Percentiles rank a stretch among this genome's conserved stretches.
Evolutionary conservation across 2,888 invertebrate species (phyloP).

Genomic region (Ornithoptera priamus): DNA sequence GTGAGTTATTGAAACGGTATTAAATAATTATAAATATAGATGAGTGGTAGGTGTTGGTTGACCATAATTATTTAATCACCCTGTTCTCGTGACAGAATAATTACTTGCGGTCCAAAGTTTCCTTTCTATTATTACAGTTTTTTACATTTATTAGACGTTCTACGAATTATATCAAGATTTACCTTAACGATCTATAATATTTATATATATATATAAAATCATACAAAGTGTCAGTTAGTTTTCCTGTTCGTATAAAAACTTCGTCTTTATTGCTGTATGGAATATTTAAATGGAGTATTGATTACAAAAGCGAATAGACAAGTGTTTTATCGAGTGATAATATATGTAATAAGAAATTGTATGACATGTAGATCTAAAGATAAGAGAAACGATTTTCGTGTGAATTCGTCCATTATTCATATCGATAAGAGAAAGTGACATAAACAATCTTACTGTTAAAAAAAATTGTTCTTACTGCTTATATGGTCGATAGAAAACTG

Average conservation of each 20-base stretch:
- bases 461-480: too few species aligned
- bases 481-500: too few species aligned
- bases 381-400: too few species aligned
- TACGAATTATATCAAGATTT: constrained; percentile 10
- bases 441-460: too few species aligned
- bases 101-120: constrained; percentile 32
- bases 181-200: not conserved
- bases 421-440: too few species aligned
- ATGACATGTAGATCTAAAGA: too few species aligned
- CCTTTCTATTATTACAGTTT: constrained; percentile 16
- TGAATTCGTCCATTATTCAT: too few species aligned
- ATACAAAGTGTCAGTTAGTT: not conserved
- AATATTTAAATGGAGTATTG: too few species aligned
- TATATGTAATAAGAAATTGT: too few species aligned
- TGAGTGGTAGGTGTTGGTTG: constrained; percentile 40
- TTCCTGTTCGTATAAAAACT: not conserved
- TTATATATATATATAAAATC: constrained; percentile 5
- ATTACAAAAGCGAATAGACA: too few species aligned
- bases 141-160: constrained; percentile 22
- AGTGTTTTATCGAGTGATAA: too few species aligned
- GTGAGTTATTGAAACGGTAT: constrained; percentile 20
- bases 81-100: constrained; percentile 44
- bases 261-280: too few species aligned
- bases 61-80: constrained; percentile 54
- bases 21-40: constrained; percentile 26